These are phyloP conservation scores for Drosophila mimetica DNA, from an alignment of 2,888 invertebrate species.

Conservation along the genomic window DNA sequence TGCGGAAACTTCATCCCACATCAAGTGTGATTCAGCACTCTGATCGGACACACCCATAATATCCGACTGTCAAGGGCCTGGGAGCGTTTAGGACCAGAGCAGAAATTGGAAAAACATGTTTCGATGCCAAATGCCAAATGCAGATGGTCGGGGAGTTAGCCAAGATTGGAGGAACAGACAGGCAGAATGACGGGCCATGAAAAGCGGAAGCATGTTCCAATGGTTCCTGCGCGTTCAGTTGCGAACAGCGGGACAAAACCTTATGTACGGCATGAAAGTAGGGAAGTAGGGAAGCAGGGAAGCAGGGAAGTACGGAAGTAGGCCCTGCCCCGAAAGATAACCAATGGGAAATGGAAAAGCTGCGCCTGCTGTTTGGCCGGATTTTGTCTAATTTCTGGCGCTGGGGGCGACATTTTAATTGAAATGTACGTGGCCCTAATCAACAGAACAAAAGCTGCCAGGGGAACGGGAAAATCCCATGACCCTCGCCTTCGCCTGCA, in stretches of 20 bases:
- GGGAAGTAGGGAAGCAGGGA: no score
- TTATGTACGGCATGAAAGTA: slow-evolving; percentile 36
- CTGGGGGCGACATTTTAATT: slow-evolving; percentile 74
- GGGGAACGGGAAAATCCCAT: slow-evolving; percentile 8
- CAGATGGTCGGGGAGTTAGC: slow-evolving; percentile 19
- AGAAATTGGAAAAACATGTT: slow-evolving; percentile 74
- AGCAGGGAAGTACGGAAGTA: no score
- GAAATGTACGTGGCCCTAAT: slow-evolving; percentile 70
- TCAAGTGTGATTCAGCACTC: slow-evolving; percentile 37
- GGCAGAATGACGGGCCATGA: slow-evolving; percentile 38
- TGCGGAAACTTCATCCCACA: slow-evolving; percentile 10
- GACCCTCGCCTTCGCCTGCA: slow-evolving; percentile 45
- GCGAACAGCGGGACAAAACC: slow-evolving; percentile 50
- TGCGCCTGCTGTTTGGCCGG: slow-evolving; percentile 38
- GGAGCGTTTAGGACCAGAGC: slow-evolving; percentile 31
- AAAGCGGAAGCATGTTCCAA: slow-evolving; percentile 73
- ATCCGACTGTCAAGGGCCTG: slow-evolving; percentile 37
- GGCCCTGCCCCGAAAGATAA: slow-evolving; percentile 34
- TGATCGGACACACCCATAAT: slow-evolving; percentile 20
- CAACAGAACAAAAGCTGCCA: slow-evolving; percentile 61
- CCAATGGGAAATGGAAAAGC: slow-evolving; percentile 26
- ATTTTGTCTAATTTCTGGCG: slow-evolving; percentile 59
- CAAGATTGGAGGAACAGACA: slow-evolving; percentile 26
- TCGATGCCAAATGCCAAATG: slow-evolving; percentile 49
- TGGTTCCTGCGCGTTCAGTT: slow-evolving; percentile 53